phyloP scores from a whole-genome alignment of 2,888 invertebrate species.

The Rhyacophila evoluta region DNA sequence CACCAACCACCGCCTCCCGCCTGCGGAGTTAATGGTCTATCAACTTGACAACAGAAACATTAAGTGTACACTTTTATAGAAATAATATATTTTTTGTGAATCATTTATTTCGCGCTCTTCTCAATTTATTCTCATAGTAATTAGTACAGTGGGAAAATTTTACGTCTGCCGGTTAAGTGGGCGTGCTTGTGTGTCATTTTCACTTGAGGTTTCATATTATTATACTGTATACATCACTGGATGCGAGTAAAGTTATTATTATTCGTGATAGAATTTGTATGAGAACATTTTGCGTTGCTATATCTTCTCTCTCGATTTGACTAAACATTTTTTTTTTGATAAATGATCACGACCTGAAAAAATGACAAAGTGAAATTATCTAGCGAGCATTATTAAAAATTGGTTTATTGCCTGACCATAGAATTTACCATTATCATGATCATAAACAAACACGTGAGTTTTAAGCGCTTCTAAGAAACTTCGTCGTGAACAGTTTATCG shows the following conservation, averaged over 20 bases:
- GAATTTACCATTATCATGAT: no score
- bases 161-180: background rate
- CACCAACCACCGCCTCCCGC: no score
- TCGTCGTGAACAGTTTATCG: no score
- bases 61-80: no score
- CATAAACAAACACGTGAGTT: no score
- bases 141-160: slow-evolving; percentile 10
- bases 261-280: background rate
- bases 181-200: slow-evolving; percentile 22
- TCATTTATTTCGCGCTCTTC: background rate
- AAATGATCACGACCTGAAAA: background rate
- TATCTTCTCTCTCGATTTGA: background rate
- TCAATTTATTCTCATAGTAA: slow-evolving; percentile 22
- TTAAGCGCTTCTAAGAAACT: no score
- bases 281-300: background rate
- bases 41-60: no score
- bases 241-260: background rate
- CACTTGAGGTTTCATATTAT: background rate
- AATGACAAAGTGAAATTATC: no score
- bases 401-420: no score
- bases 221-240: background rate
- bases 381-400: no score
- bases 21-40: no score
- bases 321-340: background rate
- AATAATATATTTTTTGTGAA: background rate